These are phyloP conservation scores for Camptogramma bilineatum DNA, from an alignment of 2,888 invertebrate species.

Conservation along the genomic window DNA sequence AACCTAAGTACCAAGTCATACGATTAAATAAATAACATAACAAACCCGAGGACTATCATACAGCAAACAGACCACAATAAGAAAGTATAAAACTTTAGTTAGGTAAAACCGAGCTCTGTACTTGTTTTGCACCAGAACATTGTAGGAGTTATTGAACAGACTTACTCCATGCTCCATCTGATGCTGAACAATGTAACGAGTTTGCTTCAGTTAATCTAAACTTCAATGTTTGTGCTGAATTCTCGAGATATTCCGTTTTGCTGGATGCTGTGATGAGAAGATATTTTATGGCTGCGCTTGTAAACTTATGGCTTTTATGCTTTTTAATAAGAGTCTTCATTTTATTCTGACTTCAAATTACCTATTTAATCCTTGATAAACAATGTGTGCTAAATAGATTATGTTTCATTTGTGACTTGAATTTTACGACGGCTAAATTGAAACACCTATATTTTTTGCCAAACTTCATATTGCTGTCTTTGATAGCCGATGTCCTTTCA, in stretches of 20 bases:
- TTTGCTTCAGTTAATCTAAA: conserved; percentile 7
- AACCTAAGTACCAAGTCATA: no score
- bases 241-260: background rate
- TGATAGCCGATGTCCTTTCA: background rate
- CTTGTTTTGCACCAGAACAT: background rate
- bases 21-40: no score
- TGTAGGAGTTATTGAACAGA: conserved; percentile 11
- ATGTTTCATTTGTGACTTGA: background rate
- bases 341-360: background rate
- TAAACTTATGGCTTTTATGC: background rate
- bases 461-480: background rate
- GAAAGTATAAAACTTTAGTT: background rate
- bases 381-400: background rate
- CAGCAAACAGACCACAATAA: background rate
- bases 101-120: background rate
- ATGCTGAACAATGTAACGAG: conserved; percentile 9
- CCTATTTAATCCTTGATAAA: background rate
- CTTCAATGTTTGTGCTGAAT: background rate
- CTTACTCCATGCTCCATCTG: conserved; percentile 8
- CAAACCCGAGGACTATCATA: no score
- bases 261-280: background rate
- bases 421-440: background rate
- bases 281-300: background rate
- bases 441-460: background rate
- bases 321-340: background rate